A percentile compares a stretch with the other conserved stretches of the same genome.
Evolutionary conservation across 2,113 vertebrate species (phyloP).

Genomic region (Syngnathus scovelli): DNA sequence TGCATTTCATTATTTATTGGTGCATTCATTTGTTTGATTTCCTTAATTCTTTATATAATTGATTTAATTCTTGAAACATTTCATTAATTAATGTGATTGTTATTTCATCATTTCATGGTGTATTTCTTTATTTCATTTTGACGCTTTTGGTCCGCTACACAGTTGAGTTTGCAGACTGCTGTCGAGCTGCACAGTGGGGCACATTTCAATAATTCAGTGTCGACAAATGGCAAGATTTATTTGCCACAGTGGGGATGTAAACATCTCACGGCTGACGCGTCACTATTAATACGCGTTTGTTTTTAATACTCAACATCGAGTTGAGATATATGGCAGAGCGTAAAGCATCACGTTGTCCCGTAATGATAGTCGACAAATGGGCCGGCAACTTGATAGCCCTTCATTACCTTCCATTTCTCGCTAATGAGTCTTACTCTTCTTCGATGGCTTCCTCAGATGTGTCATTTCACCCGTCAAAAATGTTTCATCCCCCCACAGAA

Average conservation of each 20-base stretch:
- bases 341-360: background rate
- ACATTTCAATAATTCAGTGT: constrained; percentile 24
- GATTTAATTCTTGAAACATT: no score
- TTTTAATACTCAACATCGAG: background rate
- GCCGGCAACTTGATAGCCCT: background rate
- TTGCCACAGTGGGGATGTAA: constrained; percentile 43
- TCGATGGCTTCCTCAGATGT: constrained; percentile 50
- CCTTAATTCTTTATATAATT: no score
- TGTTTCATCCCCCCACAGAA: constrained; percentile 30
- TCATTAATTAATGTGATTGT: no score
- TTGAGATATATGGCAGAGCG: background rate
- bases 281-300: background rate
- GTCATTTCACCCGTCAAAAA: constrained; percentile 40
- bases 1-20: no score
- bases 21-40: no score
- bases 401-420: constrained; percentile 45
- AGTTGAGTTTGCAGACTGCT: constrained; percentile 13
- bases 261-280: constrained; percentile 7
- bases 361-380: background rate
- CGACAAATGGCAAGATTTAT: constrained; percentile 56
- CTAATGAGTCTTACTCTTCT: constrained; percentile 52
- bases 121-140: no score
- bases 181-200: constrained; percentile 47
- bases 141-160: no score
- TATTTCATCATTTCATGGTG: no score